Conservation (phyloP, 2,888 invertebrate genomes). For the Tachystola acroxantha region DNA sequence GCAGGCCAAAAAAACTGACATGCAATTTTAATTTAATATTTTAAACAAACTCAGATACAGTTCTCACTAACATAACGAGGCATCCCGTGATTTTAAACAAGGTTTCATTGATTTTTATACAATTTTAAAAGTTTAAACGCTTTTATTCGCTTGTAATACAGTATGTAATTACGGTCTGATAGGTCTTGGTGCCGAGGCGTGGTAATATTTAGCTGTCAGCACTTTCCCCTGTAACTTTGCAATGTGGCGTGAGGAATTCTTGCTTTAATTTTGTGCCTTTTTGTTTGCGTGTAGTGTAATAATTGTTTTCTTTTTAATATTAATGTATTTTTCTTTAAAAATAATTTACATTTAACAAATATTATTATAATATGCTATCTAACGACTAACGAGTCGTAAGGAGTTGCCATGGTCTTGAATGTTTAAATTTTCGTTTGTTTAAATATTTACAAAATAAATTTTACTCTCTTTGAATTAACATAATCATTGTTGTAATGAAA, state of each 20-base stretch:
- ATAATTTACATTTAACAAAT: too few relatives aligned
- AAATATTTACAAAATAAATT: too few relatives aligned
- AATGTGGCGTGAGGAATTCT: conserved; percentile 19
- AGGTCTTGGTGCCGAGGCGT: conserved; percentile 36
- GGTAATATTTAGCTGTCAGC: conserved; percentile 52
- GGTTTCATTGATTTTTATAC: conserved; percentile 44
- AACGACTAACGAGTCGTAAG: too few relatives aligned
- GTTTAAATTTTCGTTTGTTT: too few relatives aligned
- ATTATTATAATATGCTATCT: too few relatives aligned
- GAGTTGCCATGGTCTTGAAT: too few relatives aligned
- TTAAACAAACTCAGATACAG: conserved; percentile 39
- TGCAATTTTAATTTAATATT: conserved; percentile 37
- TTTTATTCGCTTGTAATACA: conserved; percentile 34
- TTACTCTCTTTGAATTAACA: too few relatives aligned
- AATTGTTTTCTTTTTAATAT: neutral
- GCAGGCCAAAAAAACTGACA: conserved; percentile 22
- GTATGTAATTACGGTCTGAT: conserved; percentile 53
- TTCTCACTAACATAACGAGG: conserved; percentile 31
- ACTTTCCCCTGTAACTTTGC: conserved; percentile 33
- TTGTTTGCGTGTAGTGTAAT: conserved; percentile 7
- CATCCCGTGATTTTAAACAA: conserved; percentile 18
- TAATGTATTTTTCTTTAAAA: too few relatives aligned
- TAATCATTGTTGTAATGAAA: too few relatives aligned
- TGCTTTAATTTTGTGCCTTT: conserved; percentile 25
- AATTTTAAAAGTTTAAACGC: conserved; percentile 18